Percentiles rank a stretch among this genome's conserved stretches.
Conservation (phyloP, 2,797 vertebrate species). For the Epinephelus awoara region DNA sequence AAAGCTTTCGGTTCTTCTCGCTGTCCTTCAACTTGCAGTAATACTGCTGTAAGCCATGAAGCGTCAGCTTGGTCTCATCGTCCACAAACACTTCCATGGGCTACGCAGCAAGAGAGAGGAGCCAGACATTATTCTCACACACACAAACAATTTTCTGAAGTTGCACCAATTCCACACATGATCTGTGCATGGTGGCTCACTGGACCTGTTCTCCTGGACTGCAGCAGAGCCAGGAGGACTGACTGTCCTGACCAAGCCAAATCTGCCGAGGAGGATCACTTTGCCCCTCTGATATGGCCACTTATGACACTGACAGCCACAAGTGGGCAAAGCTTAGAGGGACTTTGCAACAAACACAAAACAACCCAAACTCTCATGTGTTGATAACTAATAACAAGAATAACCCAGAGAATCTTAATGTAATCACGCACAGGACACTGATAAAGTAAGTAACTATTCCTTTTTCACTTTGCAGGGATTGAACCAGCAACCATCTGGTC, state of each 20-base stretch:
- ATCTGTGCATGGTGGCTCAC: neutral
- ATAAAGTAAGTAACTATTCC: neutral
- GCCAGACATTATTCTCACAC: constrained; percentile 14
- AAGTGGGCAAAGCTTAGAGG: constrained; percentile 75
- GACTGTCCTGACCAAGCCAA: constrained; percentile 31
- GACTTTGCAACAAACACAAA: neutral
- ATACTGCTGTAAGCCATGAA: constrained; percentile 94
- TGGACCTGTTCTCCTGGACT: constrained; percentile 49
- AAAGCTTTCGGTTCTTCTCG: constrained; percentile 94
- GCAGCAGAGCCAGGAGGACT: constrained; percentile 35
- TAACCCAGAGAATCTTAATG: neutral
- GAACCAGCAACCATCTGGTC: too few species aligned
- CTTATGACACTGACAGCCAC: constrained; percentile 69
- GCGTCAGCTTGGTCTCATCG: constrained; percentile 93
- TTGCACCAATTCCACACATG: neutral
- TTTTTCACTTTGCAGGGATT: too few species aligned
- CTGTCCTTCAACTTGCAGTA: constrained; percentile 95
- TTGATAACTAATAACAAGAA: neutral
- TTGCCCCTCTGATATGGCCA: constrained; percentile 73
- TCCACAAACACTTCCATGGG: constrained; percentile 97
- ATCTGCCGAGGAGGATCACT: constrained; percentile 54
- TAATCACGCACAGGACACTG: neutral
- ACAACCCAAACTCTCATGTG: neutral
- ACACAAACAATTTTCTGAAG: neutral
- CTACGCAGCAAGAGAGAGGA: constrained; percentile 70